These are phyloP conservation scores for Diachasma alloeum DNA, from an alignment of 1,140 invertebrate species.

Conservation along the genomic window DNA sequence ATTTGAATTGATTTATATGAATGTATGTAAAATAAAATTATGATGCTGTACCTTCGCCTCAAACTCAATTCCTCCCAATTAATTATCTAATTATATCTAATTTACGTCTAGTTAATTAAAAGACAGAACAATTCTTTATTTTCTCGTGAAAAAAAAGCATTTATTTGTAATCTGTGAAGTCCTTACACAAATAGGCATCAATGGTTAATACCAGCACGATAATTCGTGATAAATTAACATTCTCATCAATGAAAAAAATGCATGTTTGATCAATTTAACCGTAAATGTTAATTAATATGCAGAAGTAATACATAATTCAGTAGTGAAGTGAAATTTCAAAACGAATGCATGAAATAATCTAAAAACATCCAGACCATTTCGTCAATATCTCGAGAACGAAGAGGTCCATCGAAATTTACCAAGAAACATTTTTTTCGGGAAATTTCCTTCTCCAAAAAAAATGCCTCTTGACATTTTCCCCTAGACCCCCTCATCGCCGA, in stretches of 20 bases:
- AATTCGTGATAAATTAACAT: conserved; percentile 1
- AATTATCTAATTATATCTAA: too few relatives aligned
- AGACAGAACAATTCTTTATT: not conserved
- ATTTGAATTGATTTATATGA: conserved; percentile 12
- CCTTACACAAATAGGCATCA: not conserved
- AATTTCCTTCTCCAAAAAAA: too few relatives aligned
- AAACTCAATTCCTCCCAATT: not conserved
- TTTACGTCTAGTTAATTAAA: too few relatives aligned
- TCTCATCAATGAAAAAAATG: not conserved
- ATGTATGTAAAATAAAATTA: conserved; percentile 8
- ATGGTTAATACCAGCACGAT: not conserved
- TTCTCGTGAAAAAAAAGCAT: not conserved
- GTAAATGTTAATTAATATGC: not conserved
- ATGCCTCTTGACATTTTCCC: too few relatives aligned
- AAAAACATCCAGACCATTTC: too few relatives aligned
- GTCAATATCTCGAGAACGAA: too few relatives aligned
- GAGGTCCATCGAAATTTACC: too few relatives aligned
- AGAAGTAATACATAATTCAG: not conserved
- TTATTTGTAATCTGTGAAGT: not conserved
- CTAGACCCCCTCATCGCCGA: too few relatives aligned
- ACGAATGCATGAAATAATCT: too few relatives aligned
- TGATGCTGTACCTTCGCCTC: not conserved
- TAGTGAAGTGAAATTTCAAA: not conserved
- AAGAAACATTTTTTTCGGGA: too few relatives aligned
- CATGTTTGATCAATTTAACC: not conserved